Base-by-base conservation (phyloP, 2,113 vertebrate species). In the Odobenus rosmarus region DNA sequence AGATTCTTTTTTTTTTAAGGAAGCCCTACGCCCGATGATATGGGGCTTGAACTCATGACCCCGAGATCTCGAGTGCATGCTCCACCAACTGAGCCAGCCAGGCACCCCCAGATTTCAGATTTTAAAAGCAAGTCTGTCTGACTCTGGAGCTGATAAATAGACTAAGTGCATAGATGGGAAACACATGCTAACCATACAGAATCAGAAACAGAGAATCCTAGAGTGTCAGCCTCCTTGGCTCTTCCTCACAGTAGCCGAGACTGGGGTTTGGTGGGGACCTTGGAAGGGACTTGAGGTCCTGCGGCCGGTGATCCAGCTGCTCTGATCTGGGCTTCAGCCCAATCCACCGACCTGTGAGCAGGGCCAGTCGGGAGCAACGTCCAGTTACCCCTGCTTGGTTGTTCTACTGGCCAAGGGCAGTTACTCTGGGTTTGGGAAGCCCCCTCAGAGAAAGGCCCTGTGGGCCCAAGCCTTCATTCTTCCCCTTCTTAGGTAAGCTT, bases 121-220 rank as follows among this genome's bases (percentile, higher is more conserved):
- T 95, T 96, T 88, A 84, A 90, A 81, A 92, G 3, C 49, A 72
- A 74, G 55, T 61, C 61, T 72, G 53, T 62, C 77, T 74, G 53
- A 49, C 42, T 64, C 59, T 28, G 59, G 72, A 49, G 59, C 18
- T 21, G 42, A 12, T 15, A 33, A 90, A 51, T 59, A 67, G 9
- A n/a, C 55, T 15, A 69, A 15, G 69, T 67, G 16, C 24, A 8
- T 49, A 81, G 42, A 55, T n/a, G 18, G 24, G 59, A 76, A 46
- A 36, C 16, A 36, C 51, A 36, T 36, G 39, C 72, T 55, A 64
- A 24, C 39, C 31, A 5, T 64, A 15, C 14, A 36, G 62, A 88
- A 46, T 23, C 28, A 64, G 91, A 67, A 83, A 36, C 8, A 61
- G 55, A 51, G 39, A 62, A 42, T 31, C n/a, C 55, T 82, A 39